These are phyloP conservation scores for Clusia tigrina DNA, from an alignment of 2,888 invertebrate genomes.

Conservation along the genomic window DNA sequence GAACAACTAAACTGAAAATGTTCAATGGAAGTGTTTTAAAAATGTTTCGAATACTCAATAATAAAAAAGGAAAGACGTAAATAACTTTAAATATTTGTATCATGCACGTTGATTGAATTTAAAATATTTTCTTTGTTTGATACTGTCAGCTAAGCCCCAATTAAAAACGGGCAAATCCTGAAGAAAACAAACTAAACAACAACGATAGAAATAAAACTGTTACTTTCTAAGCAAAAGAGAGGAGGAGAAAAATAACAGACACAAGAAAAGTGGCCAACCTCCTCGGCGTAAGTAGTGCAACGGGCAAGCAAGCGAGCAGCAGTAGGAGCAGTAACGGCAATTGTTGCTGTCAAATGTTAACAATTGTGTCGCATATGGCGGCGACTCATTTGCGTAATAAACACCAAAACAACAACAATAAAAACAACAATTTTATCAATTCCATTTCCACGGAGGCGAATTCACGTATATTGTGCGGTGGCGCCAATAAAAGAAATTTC, in stretches of 20 bases:
- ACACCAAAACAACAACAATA: background rate
- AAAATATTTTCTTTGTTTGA: too few relatives aligned
- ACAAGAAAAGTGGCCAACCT: background rate
- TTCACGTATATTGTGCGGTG: constrained; percentile 47
- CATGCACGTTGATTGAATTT: too few relatives aligned
- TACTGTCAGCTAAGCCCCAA: too few relatives aligned
- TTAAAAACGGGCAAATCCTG: too few relatives aligned
- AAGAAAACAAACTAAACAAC: background rate
- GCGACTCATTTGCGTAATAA: constrained; percentile 15
- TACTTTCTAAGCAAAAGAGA: background rate
- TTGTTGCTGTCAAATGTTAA: background rate
- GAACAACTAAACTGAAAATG: too few relatives aligned
- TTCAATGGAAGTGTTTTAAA: too few relatives aligned
- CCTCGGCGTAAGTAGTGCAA: background rate
- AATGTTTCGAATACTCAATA: too few relatives aligned
- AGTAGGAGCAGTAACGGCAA: background rate
- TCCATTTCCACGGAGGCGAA: constrained; percentile 7
- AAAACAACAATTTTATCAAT: background rate
- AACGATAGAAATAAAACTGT: background rate
- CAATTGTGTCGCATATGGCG: constrained; percentile 2
- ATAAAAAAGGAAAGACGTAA: too few relatives aligned
- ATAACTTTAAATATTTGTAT: too few relatives aligned
- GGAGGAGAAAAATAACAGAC: background rate
- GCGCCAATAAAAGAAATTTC: constrained; percentile 45
- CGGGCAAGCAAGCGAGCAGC: background rate